Evolutionary conservation across 2,888 invertebrate genomes (phyloP), one percentile per base, ranked within the genome.

Genomic region (Elysia crispata): DNA sequence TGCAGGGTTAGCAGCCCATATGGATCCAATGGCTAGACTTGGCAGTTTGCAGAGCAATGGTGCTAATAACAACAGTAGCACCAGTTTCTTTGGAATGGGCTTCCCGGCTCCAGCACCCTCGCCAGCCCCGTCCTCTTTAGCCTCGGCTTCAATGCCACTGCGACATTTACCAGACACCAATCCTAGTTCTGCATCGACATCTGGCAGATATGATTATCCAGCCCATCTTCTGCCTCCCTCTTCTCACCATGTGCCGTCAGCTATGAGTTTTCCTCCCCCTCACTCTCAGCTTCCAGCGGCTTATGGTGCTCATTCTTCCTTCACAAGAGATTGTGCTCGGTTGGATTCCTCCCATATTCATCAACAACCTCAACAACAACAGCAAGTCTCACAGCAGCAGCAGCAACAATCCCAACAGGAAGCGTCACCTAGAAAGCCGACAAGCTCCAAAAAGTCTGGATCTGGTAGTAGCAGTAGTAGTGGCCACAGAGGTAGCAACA

Each of bases 81-180:
- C 90, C 13, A 76, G 70, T 41, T 80, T 76, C 54, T 80, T 76
- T 54, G 54, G 76, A 33, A 76, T 76, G 72, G 76, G 84, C 75
- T 90, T 90, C 78, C 89, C 91, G 54, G 87, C 75, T 49, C 89
- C 91, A 54, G 87, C 75, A 49, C 89, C 94, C 57, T 93, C 93
- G 75, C 94, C 94, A 83, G 94, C 94, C 87, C 94, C 94, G 83
- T 94, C 94, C 87, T 94, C 94, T 88, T 94, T 94, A 60, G 72
- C 78, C 25, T 75, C 80, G 15, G 75, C 80, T 1, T 80, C 80
- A 1, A 76, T 80, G 80, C 80, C 76, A 6, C 62, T 80, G 62
- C 67, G 80, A 8, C 80, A 80, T 20, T 25, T 80, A 13, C 80
- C 80, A 3, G 80, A 80, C 25, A 62, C 76, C 1, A 41, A 76